Percentiles rank a stretch among this genome's conserved stretches.
Conservation (phyloP, 2,797 vertebrate species). For the Scolopax rusticola region DNA sequence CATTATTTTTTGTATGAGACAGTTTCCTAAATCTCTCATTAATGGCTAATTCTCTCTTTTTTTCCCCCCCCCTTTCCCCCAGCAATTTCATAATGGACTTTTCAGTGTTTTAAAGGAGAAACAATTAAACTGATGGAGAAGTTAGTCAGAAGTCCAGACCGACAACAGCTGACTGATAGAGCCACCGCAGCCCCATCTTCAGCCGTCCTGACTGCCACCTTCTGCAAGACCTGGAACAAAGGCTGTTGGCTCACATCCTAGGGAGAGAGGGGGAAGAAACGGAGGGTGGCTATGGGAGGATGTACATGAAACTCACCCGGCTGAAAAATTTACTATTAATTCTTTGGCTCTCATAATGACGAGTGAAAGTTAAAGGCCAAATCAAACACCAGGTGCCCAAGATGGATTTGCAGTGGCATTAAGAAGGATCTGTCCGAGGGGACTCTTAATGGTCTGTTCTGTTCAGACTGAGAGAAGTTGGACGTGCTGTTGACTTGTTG, state of each 20-base stretch:
- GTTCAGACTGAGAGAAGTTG: not conserved
- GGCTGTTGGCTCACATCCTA: not conserved
- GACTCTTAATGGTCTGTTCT: not conserved
- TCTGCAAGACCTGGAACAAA: not conserved
- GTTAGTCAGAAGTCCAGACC: not conserved
- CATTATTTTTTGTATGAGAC: not conserved
- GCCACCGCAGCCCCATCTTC: not conserved
- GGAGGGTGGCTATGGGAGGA: not conserved
- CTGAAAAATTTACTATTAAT: not conserved
- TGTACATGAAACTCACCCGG: not conserved
- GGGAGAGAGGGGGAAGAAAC: fast-evolving
- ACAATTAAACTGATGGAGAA: not conserved
- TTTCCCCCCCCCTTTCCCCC: fast-evolving
- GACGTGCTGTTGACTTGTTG: not conserved
- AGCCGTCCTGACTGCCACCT: not conserved
- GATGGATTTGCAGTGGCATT: not conserved
- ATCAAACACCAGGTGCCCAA: not conserved
- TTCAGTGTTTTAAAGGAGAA: conserved; percentile 6
- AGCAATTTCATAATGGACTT: conserved; percentile 10
- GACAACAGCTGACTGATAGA: not conserved
- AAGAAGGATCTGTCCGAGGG: not conserved
- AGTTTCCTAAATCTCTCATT: not conserved
- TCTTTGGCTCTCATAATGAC: not conserved
- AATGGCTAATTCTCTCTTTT: not conserved
- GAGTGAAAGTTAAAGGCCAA: not conserved